Base-by-base conservation (phyloP, 2,888 invertebrate species). In the Mythimna impura region DNA sequence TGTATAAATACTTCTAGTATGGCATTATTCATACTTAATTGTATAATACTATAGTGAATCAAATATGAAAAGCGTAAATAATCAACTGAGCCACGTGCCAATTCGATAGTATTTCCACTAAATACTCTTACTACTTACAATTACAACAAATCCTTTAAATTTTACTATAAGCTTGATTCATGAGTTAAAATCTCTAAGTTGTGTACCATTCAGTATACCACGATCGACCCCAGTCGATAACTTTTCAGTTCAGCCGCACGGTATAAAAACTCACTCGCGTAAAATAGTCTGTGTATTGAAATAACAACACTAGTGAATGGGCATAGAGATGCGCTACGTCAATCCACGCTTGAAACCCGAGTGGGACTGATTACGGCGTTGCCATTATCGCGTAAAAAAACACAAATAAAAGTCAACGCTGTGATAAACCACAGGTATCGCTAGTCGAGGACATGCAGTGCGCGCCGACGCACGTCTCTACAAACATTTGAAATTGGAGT, bases 321-420 rank as follows among this genome's bases (percentile, higher is more conserved):
- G 82, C 74, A 76, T 76, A 75, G 78, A 76, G 72, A 84, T 77
- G 81, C 65, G 73, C 86, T 84, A 90, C 94, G 93, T 92, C 89
- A 85, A 81, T 36, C 79, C 92, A 83, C 92, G 90, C 68, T 90
- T 88, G 88, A 76, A 86, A 89, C 86, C 89, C 84, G 85, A 88
- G 86, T 86, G 84, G 89, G 81, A 94, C 94, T 94, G 92, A 93
- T 91, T 93, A 89, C 87, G 82, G 84, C 73, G 50, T 84, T 71
- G 76, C 84, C 84, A 89, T 93, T 93, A 94, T 93, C 93, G 91
- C 86, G 88, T 87, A 89, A 91, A 93, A 92, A 91, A 89, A 93
- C 85, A 93, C 90, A 94, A 92, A 93, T 92, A 93, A 89, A 89
- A 83, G 78, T 86, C 81, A 68, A 73, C 77, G 74, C 54, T 80